Evolutionary conservation across 2,797 vertebrate species (phyloP).

Genomic region (Ctenopoma multispine): DNA sequence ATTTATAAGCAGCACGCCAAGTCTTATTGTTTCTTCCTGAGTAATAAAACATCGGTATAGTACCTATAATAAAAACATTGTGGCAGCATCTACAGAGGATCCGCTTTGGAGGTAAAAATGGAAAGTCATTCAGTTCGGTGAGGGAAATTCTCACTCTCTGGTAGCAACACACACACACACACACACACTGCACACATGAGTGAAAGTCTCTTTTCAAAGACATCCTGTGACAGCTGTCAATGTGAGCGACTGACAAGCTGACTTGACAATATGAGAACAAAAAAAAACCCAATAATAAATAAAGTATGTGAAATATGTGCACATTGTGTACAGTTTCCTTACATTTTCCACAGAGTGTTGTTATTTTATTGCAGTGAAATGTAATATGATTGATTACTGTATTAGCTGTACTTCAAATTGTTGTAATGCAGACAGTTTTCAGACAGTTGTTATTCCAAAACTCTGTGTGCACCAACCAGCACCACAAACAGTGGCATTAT

Average conservation of each 20-base stretch:
- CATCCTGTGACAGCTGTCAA: conserved; percentile 33
- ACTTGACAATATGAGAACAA: conserved; percentile 40
- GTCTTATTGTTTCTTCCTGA: conserved; percentile 49
- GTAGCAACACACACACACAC: conserved; percentile 5
- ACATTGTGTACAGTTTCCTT: conserved; percentile 1
- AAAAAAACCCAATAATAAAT: conserved; percentile 33
- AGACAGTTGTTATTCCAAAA: conserved; percentile 16
- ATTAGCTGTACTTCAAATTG: background rate
- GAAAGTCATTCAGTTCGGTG: conserved; percentile 18
- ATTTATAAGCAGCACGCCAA: conserved; percentile 61
- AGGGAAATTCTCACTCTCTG: conserved; percentile 26
- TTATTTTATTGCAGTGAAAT: conserved; percentile 7
- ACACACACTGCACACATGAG: background rate
- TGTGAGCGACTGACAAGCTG: conserved; percentile 44
- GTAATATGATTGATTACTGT: background rate
- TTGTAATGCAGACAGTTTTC: conserved; percentile 1
- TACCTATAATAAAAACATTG: conserved; percentile 48
- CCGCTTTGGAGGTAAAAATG: conserved; percentile 27
- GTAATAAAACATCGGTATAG: conserved; percentile 54
- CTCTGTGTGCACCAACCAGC: conserved; percentile 4
- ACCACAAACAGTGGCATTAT: conserved; percentile 32
- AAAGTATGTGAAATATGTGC: conserved; percentile 18
- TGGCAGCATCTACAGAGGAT: conserved; percentile 29
- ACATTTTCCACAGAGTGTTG: background rate
- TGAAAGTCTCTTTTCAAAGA: conserved; percentile 8